These are phyloP conservation scores for Vulpes vulpes DNA, from an alignment of 2,113 vertebrate species.

Conservation along the genomic window DNA sequence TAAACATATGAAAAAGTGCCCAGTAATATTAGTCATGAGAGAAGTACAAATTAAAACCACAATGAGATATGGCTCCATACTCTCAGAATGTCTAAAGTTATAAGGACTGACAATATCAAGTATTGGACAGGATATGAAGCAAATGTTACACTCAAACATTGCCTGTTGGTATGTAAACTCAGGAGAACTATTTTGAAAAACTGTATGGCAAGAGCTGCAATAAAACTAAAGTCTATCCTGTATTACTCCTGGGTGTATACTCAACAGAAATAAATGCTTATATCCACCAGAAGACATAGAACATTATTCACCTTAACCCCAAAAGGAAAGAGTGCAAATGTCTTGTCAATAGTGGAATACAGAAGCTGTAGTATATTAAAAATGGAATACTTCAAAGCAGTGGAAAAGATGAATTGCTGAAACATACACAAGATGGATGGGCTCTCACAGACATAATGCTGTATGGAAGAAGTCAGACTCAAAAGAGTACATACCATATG, in stretches of 20 bases:
- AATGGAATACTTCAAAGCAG: background rate
- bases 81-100: background rate
- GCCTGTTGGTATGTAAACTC: background rate
- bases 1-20: background rate
- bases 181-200: background rate
- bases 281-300: background rate
- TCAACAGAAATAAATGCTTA: background rate
- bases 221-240: background rate
- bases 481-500: too few relatives aligned
- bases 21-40: background rate
- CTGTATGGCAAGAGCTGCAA: background rate
- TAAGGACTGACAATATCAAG: background rate
- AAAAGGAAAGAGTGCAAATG: background rate
- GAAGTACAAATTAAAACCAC: background rate
- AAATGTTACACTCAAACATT: background rate
- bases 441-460: background rate
- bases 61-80: background rate
- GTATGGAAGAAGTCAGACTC: background rate
- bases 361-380: background rate
- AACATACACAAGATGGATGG: background rate
- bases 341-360: background rate
- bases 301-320: background rate
- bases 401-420: background rate
- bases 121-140: background rate
- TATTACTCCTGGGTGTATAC: background rate